Percentiles rank a stretch among this genome's conserved stretches.
phyloP scores from a whole-genome alignment of 2,113 vertebrate species.

The Falco punctatus region DNA sequence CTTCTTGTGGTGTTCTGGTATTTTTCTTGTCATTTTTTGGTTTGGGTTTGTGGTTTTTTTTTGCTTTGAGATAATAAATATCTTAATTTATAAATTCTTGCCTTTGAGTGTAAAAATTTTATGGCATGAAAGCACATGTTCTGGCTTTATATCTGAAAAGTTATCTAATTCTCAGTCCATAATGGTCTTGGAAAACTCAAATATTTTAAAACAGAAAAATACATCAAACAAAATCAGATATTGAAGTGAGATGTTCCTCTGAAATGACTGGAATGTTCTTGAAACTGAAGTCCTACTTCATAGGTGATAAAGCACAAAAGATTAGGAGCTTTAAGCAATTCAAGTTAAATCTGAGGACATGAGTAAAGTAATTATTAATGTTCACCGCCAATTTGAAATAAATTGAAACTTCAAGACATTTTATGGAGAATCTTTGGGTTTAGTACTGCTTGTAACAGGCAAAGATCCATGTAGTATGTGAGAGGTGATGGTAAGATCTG shows the following conservation, averaged over 20 bases:
- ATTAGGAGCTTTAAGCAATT: neutral
- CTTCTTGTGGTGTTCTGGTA: neutral
- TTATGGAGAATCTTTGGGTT: neutral
- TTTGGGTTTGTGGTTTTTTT: too few species aligned
- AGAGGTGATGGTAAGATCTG: neutral
- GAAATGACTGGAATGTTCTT: neutral
- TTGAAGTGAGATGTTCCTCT: neutral
- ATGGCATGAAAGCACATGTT: neutral
- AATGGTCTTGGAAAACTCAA: neutral
- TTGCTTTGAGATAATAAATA: neutral
- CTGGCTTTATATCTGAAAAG: neutral
- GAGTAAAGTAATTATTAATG: neutral
- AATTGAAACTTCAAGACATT: neutral
- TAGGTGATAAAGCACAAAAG: neutral
- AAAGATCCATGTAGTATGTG: neutral
- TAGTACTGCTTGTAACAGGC: neutral
- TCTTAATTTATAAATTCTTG: neutral
- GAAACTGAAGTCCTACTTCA: neutral
- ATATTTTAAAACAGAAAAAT: neutral
- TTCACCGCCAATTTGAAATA: neutral
- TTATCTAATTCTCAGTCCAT: neutral
- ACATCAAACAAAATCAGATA: neutral
- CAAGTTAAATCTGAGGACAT: neutral
- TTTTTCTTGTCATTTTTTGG: neutral
- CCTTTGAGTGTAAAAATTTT: neutral